Conservation (phyloP, 2,113 vertebrate genomes). For the Leptodactylus fuscus region DNA sequence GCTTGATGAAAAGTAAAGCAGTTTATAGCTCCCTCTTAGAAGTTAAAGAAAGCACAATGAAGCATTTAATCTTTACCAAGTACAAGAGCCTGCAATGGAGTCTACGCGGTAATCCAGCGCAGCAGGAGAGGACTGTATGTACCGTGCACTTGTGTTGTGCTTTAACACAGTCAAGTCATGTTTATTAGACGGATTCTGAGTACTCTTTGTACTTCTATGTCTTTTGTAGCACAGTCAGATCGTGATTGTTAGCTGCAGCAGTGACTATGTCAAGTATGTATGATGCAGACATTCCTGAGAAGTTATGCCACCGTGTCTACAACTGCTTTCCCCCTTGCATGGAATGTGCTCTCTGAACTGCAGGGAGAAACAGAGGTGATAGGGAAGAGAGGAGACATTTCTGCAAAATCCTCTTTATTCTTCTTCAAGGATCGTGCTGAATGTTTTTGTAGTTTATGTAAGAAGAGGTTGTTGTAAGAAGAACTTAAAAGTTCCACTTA, state of each 20-base stretch:
- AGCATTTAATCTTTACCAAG: neutral
- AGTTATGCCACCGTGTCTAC: conserved; percentile 12
- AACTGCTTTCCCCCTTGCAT: conserved; percentile 18
- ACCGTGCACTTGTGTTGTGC: neutral
- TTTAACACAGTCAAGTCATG: neutral
- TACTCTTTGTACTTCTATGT: conserved; percentile 16
- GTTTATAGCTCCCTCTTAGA: neutral
- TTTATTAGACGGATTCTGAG: neutral
- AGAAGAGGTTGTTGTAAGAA: neutral
- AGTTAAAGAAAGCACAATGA: neutral
- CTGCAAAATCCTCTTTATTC: neutral
- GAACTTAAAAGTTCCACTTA: neutral
- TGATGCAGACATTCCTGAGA: conserved; percentile 40
- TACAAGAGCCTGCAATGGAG: neutral
- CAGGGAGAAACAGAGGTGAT: conserved; percentile 13
- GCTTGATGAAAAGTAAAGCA: neutral
- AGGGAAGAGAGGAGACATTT: neutral
- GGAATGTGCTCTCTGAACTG: conserved; percentile 41
- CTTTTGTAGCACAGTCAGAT: neutral
- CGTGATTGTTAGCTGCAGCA: conserved; percentile 14
- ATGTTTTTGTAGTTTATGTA: no score
- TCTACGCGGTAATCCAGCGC: neutral
- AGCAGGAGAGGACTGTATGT: conserved; percentile 9
- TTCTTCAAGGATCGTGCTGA: neutral
- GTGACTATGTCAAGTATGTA: conserved; percentile 34